A percentile compares a stretch with the other conserved stretches of the same genome.
phyloP scores from a whole-genome alignment of 2,113 vertebrate genomes.

The Neodontobutis hainanensis region DNA sequence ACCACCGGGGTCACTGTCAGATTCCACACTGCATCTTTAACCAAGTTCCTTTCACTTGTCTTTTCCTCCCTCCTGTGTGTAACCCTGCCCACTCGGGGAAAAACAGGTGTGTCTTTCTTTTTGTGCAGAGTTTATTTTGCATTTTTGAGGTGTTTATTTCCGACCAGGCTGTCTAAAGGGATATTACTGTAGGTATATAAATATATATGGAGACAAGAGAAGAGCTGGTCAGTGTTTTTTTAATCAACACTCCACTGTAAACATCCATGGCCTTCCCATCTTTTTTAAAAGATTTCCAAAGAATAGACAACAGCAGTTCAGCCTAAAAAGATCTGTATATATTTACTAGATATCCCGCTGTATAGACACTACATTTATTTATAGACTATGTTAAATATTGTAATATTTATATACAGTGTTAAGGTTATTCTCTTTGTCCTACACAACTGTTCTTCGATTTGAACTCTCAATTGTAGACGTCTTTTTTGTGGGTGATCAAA shows the following conservation, averaged over 20 bases:
- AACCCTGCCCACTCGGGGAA: slow-evolving; percentile 16
- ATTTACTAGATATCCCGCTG: slow-evolving; percentile 65
- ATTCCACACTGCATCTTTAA: not conserved
- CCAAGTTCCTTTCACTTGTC: not conserved
- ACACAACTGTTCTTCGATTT: slow-evolving; percentile 47
- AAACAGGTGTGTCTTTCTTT: slow-evolving; percentile 25
- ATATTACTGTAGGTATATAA: slow-evolving; percentile 57
- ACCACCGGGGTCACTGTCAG: not conserved
- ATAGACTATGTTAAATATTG: slow-evolving; percentile 73
- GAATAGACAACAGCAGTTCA: slow-evolving; percentile 56
- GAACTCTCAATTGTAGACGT: slow-evolving; percentile 41
- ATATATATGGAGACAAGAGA: slow-evolving; percentile 46
- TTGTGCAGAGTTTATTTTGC: slow-evolving; percentile 33
- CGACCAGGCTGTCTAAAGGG: slow-evolving; percentile 58
- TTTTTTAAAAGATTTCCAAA: slow-evolving; percentile 69
- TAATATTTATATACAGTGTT: slow-evolving; percentile 80
- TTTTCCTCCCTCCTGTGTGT: slow-evolving; percentile 7
- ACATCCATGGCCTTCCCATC: slow-evolving; percentile 37
- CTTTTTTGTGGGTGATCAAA: slow-evolving; percentile 29
- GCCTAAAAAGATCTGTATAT: slow-evolving; percentile 50
- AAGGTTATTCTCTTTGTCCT: slow-evolving; percentile 54
- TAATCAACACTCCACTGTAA: slow-evolving; percentile 21
- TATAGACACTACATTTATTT: slow-evolving; percentile 71
- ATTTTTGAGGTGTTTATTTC: slow-evolving; percentile 30
- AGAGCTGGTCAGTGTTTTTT: slow-evolving; percentile 23